A percentile compares a stretch with the other conserved stretches of the same genome.
Conservation (phyloP, 1,140 invertebrate species). For the Tribolium madens region DNA sequence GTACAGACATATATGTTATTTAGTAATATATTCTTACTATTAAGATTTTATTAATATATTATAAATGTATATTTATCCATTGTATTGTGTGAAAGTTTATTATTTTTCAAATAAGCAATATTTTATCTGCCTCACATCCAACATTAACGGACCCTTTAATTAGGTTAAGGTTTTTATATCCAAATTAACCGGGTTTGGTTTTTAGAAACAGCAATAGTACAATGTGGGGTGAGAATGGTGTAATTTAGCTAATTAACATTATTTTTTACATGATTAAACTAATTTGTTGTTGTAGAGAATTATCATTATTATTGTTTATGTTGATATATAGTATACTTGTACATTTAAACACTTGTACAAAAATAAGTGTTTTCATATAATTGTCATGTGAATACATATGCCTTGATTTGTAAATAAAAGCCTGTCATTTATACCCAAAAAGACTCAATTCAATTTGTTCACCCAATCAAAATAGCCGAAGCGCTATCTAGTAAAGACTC, state of each 20-base stretch:
- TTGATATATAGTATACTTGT: slow-evolving; percentile 50
- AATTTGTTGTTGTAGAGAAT: slow-evolving; percentile 53
- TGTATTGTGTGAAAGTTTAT: slow-evolving; percentile 43
- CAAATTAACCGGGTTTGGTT: slow-evolving; percentile 23
- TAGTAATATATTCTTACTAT: slow-evolving; percentile 46
- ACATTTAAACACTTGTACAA: slow-evolving; percentile 54
- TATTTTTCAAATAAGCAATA: slow-evolving; percentile 38
- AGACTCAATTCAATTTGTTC: neutral
- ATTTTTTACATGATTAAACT: slow-evolving; percentile 46
- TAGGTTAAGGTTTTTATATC: neutral
- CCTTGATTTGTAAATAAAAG: slow-evolving; percentile 62
- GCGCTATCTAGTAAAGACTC: too few relatives aligned
- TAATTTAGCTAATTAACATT: slow-evolving; percentile 47
- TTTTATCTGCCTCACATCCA: slow-evolving; percentile 38
- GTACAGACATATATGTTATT: slow-evolving; percentile 50
- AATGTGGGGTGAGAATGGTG: slow-evolving; percentile 46
- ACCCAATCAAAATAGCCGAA: too few relatives aligned
- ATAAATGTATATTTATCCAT: slow-evolving; percentile 44
- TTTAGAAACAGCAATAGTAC: slow-evolving; percentile 45
- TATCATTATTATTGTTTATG: slow-evolving; percentile 57
- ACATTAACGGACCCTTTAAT: slow-evolving; percentile 1
- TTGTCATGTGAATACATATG: slow-evolving; percentile 61
- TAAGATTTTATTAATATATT: slow-evolving; percentile 47
- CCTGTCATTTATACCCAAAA: slow-evolving; percentile 57
- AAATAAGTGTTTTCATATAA: slow-evolving; percentile 53